Evolutionary conservation across 2,888 invertebrate species (phyloP), one percentile per base, ranked within the genome.

Genomic region (Hypomecis punctinalis): DNA sequence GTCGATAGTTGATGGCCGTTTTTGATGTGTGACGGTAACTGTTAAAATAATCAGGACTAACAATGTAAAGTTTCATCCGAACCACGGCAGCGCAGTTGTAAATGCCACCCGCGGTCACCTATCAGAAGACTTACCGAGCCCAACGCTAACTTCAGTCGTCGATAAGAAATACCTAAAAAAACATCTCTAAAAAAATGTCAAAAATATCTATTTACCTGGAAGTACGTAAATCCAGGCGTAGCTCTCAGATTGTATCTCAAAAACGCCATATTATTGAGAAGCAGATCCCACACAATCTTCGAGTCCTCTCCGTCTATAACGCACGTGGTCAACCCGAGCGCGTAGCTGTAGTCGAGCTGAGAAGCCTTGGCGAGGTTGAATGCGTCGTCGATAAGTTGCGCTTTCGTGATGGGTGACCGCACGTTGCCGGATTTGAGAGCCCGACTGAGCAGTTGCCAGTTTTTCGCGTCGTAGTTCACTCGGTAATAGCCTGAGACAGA

Each of bases 381-480:
- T 0, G 96, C 94, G 77, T 97, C 97, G 77, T 96, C 96, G 7
- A 97, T 93, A 0, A 97, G 86, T 78, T 97, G 96, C 0, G 96
- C 96, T 59, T 95, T 93, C 40, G 95, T 95, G 4, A 95, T 88
- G 0, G 94, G 89, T 0, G 94, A 93, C 55, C 95, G 94, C 3
- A 92, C 84, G 1, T 80, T 72, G 0, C 92, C 94, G 4, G 94
- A 89, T 35, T 93, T 92, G 0, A 95, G 77, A 0, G 93, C 93
- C 5, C 85, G 72, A 51, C 85, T 88, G 0, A 95, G 80, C 0
- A 94, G 72, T 53, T 91, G 86, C 95, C 95, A 95, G 79, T 95
- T 95, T 37, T 80, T 81, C 42, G 81, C 73, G 75, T 95, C 95
- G 79, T 95, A 95, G 80, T 95, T 95, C 0, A 95, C 95, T 51